These are phyloP conservation scores for Crocallis elinguaria DNA, from an alignment of 2,888 invertebrate genomes.

Conservation along the genomic window DNA sequence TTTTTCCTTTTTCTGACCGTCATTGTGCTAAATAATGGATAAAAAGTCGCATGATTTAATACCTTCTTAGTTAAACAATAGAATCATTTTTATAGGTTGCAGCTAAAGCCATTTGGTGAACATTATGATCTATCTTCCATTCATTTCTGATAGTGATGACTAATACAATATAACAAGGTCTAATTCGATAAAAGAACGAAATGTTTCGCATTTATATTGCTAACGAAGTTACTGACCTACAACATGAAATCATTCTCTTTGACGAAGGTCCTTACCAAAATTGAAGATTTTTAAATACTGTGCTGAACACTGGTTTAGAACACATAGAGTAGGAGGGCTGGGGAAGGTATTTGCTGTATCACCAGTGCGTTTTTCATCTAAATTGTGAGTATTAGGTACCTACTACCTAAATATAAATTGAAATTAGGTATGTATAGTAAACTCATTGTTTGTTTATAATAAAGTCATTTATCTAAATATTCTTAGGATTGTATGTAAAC, in stretches of 20 bases:
- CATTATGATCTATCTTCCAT: conserved; percentile 38
- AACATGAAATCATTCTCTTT: not conserved
- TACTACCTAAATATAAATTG: too few species aligned
- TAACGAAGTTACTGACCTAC: conserved; percentile 26
- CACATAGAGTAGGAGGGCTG: too few species aligned
- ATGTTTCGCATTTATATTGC: conserved; percentile 30
- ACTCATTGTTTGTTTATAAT: too few species aligned
- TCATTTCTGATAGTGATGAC: conserved; percentile 69
- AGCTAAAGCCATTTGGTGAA: not conserved
- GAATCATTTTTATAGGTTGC: not conserved
- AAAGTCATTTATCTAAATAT: too few species aligned
- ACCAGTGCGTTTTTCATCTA: too few species aligned
- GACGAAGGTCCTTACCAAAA: too few species aligned
- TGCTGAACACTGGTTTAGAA: too few species aligned
- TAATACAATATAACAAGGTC: conserved; percentile 60
- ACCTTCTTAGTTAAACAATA: not conserved
- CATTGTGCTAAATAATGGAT: conserved; percentile 35
- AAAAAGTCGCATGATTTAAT: conserved; percentile 27
- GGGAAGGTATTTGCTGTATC: too few species aligned
- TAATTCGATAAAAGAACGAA: conserved; percentile 43
- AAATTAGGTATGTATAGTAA: too few species aligned
- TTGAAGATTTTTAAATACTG: too few species aligned
- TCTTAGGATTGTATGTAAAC: too few species aligned
- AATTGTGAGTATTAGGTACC: too few species aligned
- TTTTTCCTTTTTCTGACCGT: conserved; percentile 58